These are phyloP conservation scores for Cryptophagus acutangulus DNA, from an alignment of 2,888 invertebrate genomes.

Conservation along the genomic window DNA sequence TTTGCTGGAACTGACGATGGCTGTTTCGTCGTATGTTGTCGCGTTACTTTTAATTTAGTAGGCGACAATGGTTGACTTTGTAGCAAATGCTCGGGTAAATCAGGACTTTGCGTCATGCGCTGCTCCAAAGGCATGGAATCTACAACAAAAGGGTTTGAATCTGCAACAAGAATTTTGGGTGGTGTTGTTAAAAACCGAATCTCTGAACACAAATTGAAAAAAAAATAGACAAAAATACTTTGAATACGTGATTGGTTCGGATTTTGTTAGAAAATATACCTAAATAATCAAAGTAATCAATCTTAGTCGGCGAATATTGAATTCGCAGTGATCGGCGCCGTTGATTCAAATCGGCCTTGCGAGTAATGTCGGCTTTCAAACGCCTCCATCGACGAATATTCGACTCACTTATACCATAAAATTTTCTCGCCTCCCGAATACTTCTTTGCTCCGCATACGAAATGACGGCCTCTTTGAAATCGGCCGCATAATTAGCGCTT, in stretches of 20 bases:
- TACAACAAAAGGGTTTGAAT: conserved; percentile 19
- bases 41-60: conserved; percentile 42
- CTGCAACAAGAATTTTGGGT: background rate
- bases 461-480: conserved; percentile 40
- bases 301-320: too few species aligned
- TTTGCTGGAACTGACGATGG: conserved; percentile 12
- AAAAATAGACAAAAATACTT: too few species aligned
- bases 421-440: conserved; percentile 35
- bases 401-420: conserved; percentile 38
- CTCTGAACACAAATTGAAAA: too few species aligned
- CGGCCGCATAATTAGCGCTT: too few species aligned
- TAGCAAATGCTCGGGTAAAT: conserved; percentile 23
- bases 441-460: conserved; percentile 38
- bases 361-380: conserved; percentile 27
- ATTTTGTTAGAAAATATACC: too few species aligned
- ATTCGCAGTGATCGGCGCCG: too few species aligned
- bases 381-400: conserved; percentile 41
- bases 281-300: too few species aligned
- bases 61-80: conserved; percentile 41
- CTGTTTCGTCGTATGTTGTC: conserved; percentile 27
- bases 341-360: too few species aligned
- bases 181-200: background rate
- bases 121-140: conserved; percentile 40
- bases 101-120: conserved; percentile 20
- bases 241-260: too few species aligned